A percentile compares a stretch with the other conserved stretches of the same genome.
These are phyloP conservation scores for Dissostichus mawsoni DNA, from an alignment of 2,113 vertebrate species.

Conservation along the genomic window DNA sequence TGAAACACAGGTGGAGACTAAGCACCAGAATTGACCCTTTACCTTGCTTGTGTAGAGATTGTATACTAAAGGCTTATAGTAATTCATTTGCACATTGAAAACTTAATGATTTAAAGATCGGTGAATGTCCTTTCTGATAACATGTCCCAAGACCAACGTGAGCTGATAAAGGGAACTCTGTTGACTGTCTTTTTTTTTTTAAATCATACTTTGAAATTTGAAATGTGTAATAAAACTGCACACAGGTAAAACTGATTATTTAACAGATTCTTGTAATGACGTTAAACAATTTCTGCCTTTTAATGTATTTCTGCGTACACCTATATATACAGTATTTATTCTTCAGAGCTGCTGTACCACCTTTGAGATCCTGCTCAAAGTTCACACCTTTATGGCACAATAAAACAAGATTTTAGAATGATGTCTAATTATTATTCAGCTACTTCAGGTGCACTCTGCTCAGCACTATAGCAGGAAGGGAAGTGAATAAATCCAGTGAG, in stretches of 20 bases:
- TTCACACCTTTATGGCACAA: conserved; percentile 73
- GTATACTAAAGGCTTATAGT: conserved; percentile 55
- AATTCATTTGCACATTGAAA: conserved; percentile 59
- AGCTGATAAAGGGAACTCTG: conserved; percentile 60
- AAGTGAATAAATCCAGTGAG: not conserved
- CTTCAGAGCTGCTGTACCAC: conserved; percentile 48
- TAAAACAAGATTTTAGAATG: conserved; percentile 69
- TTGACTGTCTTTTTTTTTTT: conserved; percentile 48
- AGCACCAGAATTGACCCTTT: conserved; percentile 54
- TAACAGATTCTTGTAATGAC: conserved; percentile 28
- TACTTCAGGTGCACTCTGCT: not conserved
- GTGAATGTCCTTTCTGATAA: conserved; percentile 53
- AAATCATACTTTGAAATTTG: conserved; percentile 36
- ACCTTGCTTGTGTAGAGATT: conserved; percentile 56
- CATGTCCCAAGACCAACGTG: conserved; percentile 11
- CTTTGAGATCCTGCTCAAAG: conserved; percentile 60
- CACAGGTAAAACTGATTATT: conserved; percentile 22
- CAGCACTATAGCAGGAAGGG: not conserved
- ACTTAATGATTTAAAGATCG: conserved; percentile 41
- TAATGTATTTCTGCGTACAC: conserved; percentile 48
- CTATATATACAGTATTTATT: conserved; percentile 38
- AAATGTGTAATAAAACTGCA: conserved; percentile 9
- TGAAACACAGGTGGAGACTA: conserved; percentile 56
- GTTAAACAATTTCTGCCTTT: conserved; percentile 44
- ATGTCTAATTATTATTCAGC: conserved; percentile 31